Evolutionary conservation across 2,113 vertebrate species (phyloP).

Genomic region (Oenanthe melanoleuca): DNA sequence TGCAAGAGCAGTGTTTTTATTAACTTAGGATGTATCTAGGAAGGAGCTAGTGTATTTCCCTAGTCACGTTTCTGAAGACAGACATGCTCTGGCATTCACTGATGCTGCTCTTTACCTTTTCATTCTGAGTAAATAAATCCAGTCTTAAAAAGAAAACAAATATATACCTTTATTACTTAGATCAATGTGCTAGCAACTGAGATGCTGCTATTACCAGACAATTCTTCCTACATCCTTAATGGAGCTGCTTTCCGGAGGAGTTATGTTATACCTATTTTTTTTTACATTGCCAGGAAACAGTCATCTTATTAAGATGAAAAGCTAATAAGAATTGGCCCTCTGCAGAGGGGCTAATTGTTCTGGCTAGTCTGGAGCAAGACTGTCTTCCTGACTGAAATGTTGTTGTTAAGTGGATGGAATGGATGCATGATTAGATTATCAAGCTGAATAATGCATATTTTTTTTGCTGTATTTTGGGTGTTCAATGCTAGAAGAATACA

Average conservation of each 20-base stretch:
- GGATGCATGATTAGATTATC: background rate
- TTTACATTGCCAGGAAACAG: background rate
- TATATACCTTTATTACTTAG: background rate
- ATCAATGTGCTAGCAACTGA: background rate
- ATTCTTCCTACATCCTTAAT: background rate
- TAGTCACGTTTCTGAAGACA: background rate
- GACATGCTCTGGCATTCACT: background rate
- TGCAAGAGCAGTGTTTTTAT: background rate
- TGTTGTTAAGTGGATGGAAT: background rate
- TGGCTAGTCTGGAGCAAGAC: background rate
- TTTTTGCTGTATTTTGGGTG: background rate
- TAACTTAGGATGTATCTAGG: rapidly evolving
- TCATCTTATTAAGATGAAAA: background rate
- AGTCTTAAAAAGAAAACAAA: background rate
- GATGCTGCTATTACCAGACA: background rate
- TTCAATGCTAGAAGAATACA: background rate
- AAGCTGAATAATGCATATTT: background rate
- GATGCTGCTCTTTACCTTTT: background rate
- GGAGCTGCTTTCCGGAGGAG: background rate
- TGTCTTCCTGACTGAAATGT: background rate
- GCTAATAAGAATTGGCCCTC: background rate
- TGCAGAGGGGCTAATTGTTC: background rate
- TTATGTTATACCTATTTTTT: background rate
- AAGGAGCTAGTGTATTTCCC: background rate
- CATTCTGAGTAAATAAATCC: background rate